phyloP scores from a whole-genome alignment of 2,797 vertebrate genomes.

The Macropodus opercularis region DNA sequence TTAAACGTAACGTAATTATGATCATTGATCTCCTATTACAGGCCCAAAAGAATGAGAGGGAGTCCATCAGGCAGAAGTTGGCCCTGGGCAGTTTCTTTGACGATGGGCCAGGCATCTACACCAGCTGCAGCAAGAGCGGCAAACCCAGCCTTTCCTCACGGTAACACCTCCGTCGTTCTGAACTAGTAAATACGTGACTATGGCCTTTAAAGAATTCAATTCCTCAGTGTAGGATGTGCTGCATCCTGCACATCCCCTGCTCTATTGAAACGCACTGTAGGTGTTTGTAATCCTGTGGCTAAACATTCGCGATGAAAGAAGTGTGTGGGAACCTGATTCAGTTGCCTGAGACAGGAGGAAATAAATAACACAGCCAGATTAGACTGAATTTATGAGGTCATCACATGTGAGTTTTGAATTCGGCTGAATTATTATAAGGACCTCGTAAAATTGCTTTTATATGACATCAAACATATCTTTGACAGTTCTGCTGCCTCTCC shows the following conservation, averaged over 20 bases:
- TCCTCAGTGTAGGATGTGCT: neutral
- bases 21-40: conserved; percentile 56
- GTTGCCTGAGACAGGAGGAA: neutral
- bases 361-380: neutral
- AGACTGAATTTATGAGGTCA: neutral
- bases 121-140: conserved; percentile 97
- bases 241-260: conserved; percentile 53
- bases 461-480: too few relatives aligned
- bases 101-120: conserved; percentile 97
- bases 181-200: conserved; percentile 12
- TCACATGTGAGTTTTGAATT: neutral
- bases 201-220: neutral
- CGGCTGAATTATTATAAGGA: neutral
- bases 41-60: conserved; percentile 99
- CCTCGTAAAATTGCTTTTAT: neutral
- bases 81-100: conserved; percentile 99
- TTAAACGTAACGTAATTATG: neutral
- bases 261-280: conserved; percentile 42
- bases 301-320: neutral
- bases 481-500: conserved; percentile 21
- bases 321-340: neutral
- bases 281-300: conserved; percentile 24
- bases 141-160: conserved; percentile 97
- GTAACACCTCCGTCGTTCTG: conserved; percentile 74
- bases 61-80: conserved; percentile 98